Conservation (phyloP, 2,797 vertebrate genomes). For the Pyrocephalus nanus region DNA sequence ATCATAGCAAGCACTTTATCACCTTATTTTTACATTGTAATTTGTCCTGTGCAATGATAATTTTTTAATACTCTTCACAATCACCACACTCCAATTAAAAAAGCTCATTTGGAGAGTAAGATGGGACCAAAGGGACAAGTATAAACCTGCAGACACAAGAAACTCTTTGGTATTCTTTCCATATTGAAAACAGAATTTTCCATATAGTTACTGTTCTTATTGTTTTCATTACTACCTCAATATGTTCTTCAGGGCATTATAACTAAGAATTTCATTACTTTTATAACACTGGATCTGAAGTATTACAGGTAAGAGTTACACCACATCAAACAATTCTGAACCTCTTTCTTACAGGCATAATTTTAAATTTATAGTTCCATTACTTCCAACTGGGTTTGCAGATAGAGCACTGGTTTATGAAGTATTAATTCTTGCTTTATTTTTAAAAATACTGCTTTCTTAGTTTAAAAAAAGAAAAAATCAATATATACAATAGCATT, state of each 20-base stretch:
- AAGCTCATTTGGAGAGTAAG: not conserved
- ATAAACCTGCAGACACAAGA: not conserved
- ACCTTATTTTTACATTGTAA: not conserved
- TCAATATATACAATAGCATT: not conserved
- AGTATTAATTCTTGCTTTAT: constrained; percentile 13
- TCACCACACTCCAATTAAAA: not conserved
- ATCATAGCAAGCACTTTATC: not conserved
- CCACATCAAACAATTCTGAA: not conserved
- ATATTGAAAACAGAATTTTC: not conserved
- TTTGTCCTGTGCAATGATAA: not conserved
- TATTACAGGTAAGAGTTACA: not conserved
- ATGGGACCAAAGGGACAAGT: not conserved
- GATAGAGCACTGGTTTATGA: constrained; percentile 9
- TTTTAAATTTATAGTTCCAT: constrained; percentile 11
- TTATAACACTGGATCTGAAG: not conserved
- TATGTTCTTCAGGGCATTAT: not conserved
- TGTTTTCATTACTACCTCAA: constrained; percentile 5
- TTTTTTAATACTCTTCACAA: not conserved
- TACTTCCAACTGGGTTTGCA: constrained; percentile 16
- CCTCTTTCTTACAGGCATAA: not conserved
- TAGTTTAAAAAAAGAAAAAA: not conserved
- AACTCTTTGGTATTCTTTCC: not conserved
- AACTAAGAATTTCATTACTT: constrained; percentile 5
- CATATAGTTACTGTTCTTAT: not conserved
- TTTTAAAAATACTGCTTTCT: not conserved